Percentiles rank a stretch among this genome's conserved stretches.
Evolutionary conservation across 2,797 vertebrate genomes (phyloP).

Genomic region (Myotis daubentonii): DNA sequence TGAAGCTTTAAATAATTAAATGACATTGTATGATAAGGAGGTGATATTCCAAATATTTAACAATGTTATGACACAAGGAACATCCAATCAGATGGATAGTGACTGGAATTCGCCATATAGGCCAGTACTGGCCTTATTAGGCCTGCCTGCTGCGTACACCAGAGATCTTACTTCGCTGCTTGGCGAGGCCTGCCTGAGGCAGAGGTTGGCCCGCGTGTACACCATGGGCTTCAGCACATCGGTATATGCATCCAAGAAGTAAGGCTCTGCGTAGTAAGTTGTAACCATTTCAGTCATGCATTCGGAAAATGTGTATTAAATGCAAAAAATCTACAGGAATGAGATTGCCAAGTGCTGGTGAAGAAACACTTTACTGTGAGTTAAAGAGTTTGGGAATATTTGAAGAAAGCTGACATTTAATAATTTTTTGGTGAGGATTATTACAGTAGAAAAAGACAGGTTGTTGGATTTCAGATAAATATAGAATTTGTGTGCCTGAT

Average conservation of each 20-base stretch:
- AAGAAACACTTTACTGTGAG: background rate
- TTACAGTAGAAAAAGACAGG: conserved; percentile 65
- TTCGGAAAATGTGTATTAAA: background rate
- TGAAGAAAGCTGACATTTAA: conserved; percentile 66
- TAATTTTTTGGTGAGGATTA: conserved; percentile 59
- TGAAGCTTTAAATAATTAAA: background rate
- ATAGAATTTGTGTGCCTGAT: conserved; percentile 33
- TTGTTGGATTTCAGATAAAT: conserved; percentile 58
- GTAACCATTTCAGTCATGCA: background rate
- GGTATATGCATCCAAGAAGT: background rate
- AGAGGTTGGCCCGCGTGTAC: background rate
- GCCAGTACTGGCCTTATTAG: background rate
- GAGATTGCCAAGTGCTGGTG: background rate
- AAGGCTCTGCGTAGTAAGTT: background rate
- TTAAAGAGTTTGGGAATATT: conserved; percentile 38
- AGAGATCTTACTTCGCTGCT: background rate
- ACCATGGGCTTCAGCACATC: background rate
- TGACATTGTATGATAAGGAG: background rate
- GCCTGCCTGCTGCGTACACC: background rate
- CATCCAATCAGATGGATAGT: background rate
- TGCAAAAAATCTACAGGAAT: background rate
- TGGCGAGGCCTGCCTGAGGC: background rate
- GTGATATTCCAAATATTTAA: background rate
- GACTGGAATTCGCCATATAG: background rate
- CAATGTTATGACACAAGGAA: background rate